Percentiles rank a stretch among this genome's conserved stretches.
Conservation (phyloP, 1,140 invertebrate species). For the Drosophila littoralis region DNA sequence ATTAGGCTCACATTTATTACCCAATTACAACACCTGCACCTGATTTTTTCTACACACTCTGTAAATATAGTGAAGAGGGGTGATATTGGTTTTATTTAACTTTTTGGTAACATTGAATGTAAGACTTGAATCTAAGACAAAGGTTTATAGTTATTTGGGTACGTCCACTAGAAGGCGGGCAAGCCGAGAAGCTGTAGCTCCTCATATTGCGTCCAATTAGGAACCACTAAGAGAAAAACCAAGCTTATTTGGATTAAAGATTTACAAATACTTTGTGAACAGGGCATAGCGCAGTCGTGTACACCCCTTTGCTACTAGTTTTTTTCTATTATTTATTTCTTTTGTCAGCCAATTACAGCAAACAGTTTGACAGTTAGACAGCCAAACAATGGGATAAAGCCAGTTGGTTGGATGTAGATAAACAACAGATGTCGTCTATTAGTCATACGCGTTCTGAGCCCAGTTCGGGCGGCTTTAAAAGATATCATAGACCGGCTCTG, state of each 20-base stretch:
- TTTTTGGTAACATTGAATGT: no score
- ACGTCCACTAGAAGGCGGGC: no score
- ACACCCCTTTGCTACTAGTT: neutral
- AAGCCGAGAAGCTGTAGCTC: no score
- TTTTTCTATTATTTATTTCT: conserved; percentile 29
- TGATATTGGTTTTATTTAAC: neutral
- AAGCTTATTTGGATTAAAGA: no score
- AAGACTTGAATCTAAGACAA: no score
- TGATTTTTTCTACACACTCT: conserved; percentile 2
- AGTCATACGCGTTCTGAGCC: conserved; percentile 23
- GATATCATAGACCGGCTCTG: conserved; percentile 6
- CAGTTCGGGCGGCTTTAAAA: neutral
- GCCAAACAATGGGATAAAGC: conserved; percentile 29
- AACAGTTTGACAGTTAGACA: conserved; percentile 48
- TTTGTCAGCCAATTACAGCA: conserved; percentile 38
- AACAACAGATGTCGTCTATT: conserved; percentile 15
- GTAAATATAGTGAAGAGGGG: neutral
- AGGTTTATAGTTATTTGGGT: no score
- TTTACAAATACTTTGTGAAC: neutral
- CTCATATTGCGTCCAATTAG: no score
- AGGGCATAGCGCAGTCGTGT: neutral
- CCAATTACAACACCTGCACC: conserved; percentile 69
- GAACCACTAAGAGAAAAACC: no score
- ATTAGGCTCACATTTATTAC: conserved; percentile 48
- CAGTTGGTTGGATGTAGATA: conserved; percentile 23